phyloP scores from a whole-genome alignment of 37 sponge, comb jelly and placozoan species.

The Oscarella lobularis region DNA sequence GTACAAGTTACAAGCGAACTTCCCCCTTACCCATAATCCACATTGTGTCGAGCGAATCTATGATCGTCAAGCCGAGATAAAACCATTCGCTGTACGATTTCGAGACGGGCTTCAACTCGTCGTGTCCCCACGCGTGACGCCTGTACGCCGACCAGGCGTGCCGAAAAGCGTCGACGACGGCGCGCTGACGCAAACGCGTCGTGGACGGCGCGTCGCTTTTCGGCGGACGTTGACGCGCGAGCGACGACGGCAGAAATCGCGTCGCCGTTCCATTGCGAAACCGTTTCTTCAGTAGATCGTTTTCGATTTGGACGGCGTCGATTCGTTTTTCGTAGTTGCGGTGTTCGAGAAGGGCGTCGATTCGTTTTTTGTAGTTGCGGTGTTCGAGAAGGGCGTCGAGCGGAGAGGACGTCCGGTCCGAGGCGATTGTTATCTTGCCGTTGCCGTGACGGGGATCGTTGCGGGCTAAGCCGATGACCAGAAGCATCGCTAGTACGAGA shows the following conservation, averaged over 20 bases:
- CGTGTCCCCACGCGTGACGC: conserved; percentile 78
- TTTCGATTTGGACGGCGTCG: neutral
- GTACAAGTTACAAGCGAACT: too few species aligned
- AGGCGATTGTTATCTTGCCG: neutral
- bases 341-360: neutral
- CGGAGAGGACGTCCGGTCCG: neutral
- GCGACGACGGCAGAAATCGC: neutral
- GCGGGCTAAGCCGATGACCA: neutral
- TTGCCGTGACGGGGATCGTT: too few species aligned
- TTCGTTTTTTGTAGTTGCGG: neutral
- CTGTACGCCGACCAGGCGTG: conserved; percentile 94
- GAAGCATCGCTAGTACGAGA: neutral
- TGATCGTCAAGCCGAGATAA: conserved; percentile 75
- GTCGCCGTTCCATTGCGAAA: neutral
- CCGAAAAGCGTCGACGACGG: conserved; percentile 53
- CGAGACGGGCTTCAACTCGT: conserved; percentile 75
- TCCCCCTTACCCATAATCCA: conserved; percentile 84
- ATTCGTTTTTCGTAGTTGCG: neutral
- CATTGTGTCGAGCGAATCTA: conserved; percentile 93
- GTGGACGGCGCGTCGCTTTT: neutral
- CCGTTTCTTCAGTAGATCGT: neutral
- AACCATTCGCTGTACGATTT: conserved; percentile 63
- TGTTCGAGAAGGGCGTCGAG: neutral
- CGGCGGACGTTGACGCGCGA: neutral
- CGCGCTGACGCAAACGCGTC: conserved; percentile 25